Percentiles rank a stretch among this genome's conserved stretches.
phyloP scores from a whole-genome alignment of 2,888 invertebrate genomes.

The Labia minor region DNA sequence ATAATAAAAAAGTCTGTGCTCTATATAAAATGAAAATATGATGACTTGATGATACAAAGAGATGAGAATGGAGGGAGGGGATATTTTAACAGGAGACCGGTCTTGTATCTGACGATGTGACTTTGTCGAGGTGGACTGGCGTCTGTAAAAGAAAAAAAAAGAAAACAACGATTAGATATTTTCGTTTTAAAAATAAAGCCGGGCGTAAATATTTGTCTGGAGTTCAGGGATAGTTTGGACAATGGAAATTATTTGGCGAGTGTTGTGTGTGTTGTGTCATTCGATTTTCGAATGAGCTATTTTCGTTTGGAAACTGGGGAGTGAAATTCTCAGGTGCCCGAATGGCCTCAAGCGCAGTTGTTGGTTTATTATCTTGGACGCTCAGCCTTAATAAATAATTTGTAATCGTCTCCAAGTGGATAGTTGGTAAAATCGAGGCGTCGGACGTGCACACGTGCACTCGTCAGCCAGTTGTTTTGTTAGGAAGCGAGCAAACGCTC shows the following conservation, averaged over 20 bases:
- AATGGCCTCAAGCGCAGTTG: background rate
- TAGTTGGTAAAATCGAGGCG: background rate
- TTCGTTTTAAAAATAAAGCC: slow-evolving; percentile 14
- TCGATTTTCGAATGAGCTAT: background rate
- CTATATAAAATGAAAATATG: slow-evolving; percentile 1
- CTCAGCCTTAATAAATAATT: background rate
- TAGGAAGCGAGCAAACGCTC: background rate
- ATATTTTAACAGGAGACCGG: slow-evolving; percentile 34
- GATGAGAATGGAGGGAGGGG: slow-evolving; percentile 37
- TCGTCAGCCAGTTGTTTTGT: background rate
- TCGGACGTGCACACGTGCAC: background rate
- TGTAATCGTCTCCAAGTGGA: background rate
- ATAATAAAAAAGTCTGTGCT: background rate
- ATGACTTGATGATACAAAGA: slow-evolving; percentile 32
- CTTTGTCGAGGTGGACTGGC: slow-evolving; percentile 42
- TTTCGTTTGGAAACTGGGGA: background rate
- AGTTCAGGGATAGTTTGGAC: background rate
- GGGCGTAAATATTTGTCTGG: background rate
- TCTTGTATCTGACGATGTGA: slow-evolving; percentile 50
- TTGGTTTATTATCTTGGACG: background rate
- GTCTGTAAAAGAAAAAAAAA: slow-evolving; percentile 46
- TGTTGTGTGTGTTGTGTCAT: background rate
- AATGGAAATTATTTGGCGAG: background rate
- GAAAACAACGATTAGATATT: background rate
- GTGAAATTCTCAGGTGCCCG: background rate